phyloP scores from a whole-genome alignment of 2,797 vertebrate species.

The Sorex maritimensis region DNA sequence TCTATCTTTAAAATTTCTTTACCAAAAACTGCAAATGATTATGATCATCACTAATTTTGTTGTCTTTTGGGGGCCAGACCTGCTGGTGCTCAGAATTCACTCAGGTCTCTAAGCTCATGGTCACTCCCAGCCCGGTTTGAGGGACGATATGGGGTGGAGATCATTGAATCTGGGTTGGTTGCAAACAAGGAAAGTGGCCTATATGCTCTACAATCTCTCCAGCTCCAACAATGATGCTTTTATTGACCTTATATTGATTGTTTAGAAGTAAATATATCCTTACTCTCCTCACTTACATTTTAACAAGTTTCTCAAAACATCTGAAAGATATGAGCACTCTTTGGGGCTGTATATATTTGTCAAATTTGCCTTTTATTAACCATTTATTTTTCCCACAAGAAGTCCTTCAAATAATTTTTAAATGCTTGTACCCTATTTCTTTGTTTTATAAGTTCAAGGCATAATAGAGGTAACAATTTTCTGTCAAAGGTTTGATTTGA shows the following conservation, averaged over 20 bases:
- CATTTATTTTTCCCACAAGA: not conserved
- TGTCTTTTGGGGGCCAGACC: no score
- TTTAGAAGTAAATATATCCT: slow-evolving; percentile 59
- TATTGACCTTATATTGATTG: slow-evolving; percentile 56
- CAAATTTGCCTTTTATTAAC: slow-evolving; percentile 54
- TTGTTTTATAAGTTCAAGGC: not conserved
- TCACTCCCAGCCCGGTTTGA: no score
- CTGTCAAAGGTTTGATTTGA: not conserved
- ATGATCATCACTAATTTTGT: no score
- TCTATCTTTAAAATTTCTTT: no score
- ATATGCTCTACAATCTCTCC: slow-evolving; percentile 30
- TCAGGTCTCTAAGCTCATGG: no score
- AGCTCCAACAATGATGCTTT: slow-evolving; percentile 53
- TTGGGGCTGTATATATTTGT: slow-evolving; percentile 13
- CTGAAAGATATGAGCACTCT: slow-evolving; percentile 64
- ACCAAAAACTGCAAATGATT: no score
- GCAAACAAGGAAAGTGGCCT: no score
- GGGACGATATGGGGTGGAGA: no score
- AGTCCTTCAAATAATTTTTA: not conserved
- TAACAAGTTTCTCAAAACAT: slow-evolving; percentile 54
- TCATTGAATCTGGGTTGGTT: no score
- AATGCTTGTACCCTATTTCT: not conserved
- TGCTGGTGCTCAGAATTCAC: no score
- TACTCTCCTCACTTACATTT: slow-evolving; percentile 64
- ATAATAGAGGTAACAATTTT: not conserved